These are phyloP conservation scores for Hirtodrosophila histrioides DNA, from an alignment of 2,888 invertebrate species.

Conservation along the genomic window DNA sequence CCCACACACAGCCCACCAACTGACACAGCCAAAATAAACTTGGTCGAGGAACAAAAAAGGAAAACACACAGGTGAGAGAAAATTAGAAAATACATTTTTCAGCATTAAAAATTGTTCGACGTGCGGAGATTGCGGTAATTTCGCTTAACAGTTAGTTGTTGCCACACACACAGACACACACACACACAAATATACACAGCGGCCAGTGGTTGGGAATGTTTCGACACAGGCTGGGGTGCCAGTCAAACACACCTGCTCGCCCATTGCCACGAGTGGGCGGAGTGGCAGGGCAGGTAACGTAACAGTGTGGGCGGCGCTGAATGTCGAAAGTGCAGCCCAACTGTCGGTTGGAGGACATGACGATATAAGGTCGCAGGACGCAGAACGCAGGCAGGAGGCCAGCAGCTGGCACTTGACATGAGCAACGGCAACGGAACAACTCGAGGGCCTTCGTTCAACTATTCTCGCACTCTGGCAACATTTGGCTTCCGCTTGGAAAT, in stretches of 20 bases:
- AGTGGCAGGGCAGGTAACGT: slow-evolving; percentile 20
- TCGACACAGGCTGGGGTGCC: slow-evolving; percentile 72
- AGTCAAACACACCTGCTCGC: slow-evolving; percentile 72
- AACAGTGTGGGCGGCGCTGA: slow-evolving; percentile 66
- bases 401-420: slow-evolving; percentile 81
- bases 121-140: slow-evolving; percentile 79
- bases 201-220: slow-evolving; percentile 54
- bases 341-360: slow-evolving; percentile 48
- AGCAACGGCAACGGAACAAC: slow-evolving; percentile 74
- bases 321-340: slow-evolving; percentile 70
- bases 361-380: slow-evolving; percentile 7
- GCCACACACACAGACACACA: slow-evolving; percentile 24
- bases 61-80: slow-evolving; percentile 32
- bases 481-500: slow-evolving; percentile 71
- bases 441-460: slow-evolving; percentile 74
- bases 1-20: slow-evolving; percentile 29
- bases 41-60: slow-evolving; percentile 12
- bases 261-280: slow-evolving; percentile 13
- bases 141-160: slow-evolving; percentile 76
- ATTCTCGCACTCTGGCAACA: slow-evolving; percentile 49
- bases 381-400: slow-evolving; percentile 28
- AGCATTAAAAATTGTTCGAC: slow-evolving; percentile 77
- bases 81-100: slow-evolving; percentile 79
- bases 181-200: slow-evolving; percentile 7
- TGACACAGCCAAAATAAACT: slow-evolving; percentile 70